Evolutionary conservation across 2,113 vertebrate species (phyloP), one percentile per base, ranked within the genome.

Genomic region (Callionymus lyra): DNA sequence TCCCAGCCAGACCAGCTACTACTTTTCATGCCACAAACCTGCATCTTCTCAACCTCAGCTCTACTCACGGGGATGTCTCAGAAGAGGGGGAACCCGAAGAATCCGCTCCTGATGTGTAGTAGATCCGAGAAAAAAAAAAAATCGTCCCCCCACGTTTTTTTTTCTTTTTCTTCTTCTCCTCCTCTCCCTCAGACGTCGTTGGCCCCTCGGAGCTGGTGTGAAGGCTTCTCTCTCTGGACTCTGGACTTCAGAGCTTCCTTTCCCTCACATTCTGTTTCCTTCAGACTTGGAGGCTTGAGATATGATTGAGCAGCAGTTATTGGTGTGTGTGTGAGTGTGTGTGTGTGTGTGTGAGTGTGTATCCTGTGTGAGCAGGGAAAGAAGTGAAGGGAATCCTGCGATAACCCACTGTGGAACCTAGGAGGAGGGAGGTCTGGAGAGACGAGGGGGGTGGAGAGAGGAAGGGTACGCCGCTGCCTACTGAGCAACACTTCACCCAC

Each of bases 261-360:
- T 76, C 59, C 62, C 74, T 81, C 68, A 68, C 63, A 73, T 68
- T 47, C 70, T 74, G 77, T 56, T 83, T 83, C 80, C 80, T 82
- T 66, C 53, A 35, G 41, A 47, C 65, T 73, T 56, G 35, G n/a
- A n/a, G 62, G 56, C 47, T 38, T 68, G 55, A 59, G 60, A 76
- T 76, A 53, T 46, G 60, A 69, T 44, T 54, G 36, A 58, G 53
- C 74, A 50, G 49, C 35, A 53, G 10, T 34, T 57, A 18, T 0
- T 12, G 11, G 34, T 33, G 44, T 17, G 46, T 17, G 41, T 31
- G n/a, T 31, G 39, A 32, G 34, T 41, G 47, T 19, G 36, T 19
- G 50, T 34, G 37, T 10, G 49, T 47, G 41, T 34, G 41, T 50
- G 50, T 31, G 61, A 36, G 67, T 51, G 61, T 76, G 47, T 80